These are phyloP conservation scores for Varanus salvator DNA, from an alignment of 2,113 vertebrate species.

Conservation along the genomic window DNA sequence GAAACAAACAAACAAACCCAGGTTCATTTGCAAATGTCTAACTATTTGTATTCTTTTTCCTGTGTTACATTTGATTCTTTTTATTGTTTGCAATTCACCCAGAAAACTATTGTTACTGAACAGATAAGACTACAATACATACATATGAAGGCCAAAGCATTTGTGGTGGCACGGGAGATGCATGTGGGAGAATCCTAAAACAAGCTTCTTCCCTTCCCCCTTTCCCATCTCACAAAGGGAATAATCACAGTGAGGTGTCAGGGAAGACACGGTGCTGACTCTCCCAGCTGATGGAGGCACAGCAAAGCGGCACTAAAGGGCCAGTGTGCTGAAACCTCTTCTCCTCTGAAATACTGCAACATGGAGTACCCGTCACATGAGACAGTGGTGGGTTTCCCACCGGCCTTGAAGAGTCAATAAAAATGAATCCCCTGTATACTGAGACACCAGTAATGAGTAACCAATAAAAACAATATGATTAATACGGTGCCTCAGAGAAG, in stretches of 20 bases:
- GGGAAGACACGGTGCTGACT: not conserved
- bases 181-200: not conserved
- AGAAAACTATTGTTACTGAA: too few species aligned
- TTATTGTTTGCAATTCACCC: too few species aligned
- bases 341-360: not conserved
- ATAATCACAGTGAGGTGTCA: not conserved
- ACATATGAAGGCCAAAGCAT: too few species aligned
- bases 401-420: not conserved
- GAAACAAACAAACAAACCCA: too few species aligned
- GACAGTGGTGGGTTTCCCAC: not conserved
- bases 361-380: not conserved
- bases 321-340: too few species aligned
- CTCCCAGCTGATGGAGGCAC: not conserved
- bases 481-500: not conserved
- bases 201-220: not conserved
- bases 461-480: not conserved
- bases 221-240: not conserved
- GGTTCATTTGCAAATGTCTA: too few species aligned
- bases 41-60: too few species aligned
- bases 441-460: not conserved
- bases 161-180: too few species aligned
- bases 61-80: too few species aligned
- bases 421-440: not conserved
- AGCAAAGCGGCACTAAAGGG: not conserved
- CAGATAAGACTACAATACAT: too few species aligned